These are phyloP conservation scores for Epirrita christyi DNA, from an alignment of 2,888 invertebrate genomes.

Conservation along the genomic window DNA sequence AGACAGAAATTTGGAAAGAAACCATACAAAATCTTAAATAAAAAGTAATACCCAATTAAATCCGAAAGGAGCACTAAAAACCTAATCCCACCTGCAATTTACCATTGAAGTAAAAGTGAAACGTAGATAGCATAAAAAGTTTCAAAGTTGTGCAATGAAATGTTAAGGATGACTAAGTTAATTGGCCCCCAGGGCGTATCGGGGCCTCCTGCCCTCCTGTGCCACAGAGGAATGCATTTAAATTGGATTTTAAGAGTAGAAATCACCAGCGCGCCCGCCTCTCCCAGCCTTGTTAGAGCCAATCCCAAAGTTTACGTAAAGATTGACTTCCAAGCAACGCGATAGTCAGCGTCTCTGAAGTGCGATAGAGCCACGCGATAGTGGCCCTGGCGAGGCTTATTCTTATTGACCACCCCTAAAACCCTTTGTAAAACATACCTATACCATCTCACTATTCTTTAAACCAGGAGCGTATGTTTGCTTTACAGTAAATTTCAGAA, in stretches of 20 bases:
- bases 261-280: conserved; percentile 79
- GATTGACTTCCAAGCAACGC: too few species aligned
- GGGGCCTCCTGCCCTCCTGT: conserved; percentile 65
- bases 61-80: conserved; percentile 2
- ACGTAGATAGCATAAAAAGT: conserved; percentile 58
- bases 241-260: conserved; percentile 85
- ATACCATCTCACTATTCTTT: too few species aligned
- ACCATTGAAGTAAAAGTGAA: conserved; percentile 46
- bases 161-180: conserved; percentile 85
- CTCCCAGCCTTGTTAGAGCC: conserved; percentile 81
- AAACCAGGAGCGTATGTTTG: too few species aligned
- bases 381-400: too few species aligned
- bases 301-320: conserved; percentile 83
- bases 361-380: too few species aligned
- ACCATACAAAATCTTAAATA: too few species aligned
- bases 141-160: conserved; percentile 80
- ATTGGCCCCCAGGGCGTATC: conserved; percentile 82
- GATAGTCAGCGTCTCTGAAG: too few species aligned
- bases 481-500: too few species aligned
- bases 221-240: conserved; percentile 85
- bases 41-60: background rate
- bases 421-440: too few species aligned
- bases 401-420: too few species aligned
- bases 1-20: too few species aligned
- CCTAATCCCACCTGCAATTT: conserved; percentile 10